Evolutionary conservation across 2,888 invertebrate species (phyloP), one percentile per base, ranked within the genome.

Genomic region (Caenorhabditis macrosperma): DNA sequence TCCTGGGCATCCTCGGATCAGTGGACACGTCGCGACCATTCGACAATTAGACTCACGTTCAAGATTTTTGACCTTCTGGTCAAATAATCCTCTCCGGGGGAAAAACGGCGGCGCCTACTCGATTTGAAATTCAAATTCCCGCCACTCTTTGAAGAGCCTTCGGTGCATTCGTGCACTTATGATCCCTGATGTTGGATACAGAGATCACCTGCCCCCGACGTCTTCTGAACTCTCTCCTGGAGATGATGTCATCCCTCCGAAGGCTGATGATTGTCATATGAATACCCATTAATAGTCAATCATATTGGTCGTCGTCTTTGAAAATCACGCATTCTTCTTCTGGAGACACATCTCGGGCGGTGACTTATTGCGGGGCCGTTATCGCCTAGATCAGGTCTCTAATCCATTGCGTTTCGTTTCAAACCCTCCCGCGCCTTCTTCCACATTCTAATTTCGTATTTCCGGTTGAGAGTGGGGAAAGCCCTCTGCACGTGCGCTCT

Each of bases 1-100:
- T 68, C 44, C 55, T 26, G 22, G 15, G n/a, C 24, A 15, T 26
- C 46, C 52, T 48, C 46, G 61, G 60, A 63, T 63, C 71, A 63
- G 33, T 52, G 69, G 69, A 60, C 41, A 44, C 41, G n/a, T 33
- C n/a, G 17, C n/a, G n/a, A n/a, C 10, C 33, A 52, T 35, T 59
- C 59, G 6, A 6, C 46, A 7, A 17, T 44, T 33, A 15, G 15
- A 17, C 44, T 35, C 24, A 24, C 71, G 71, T 71, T 71, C 71
- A 50, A 61, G 61, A 71, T 72, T 72, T 48, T 57, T 72, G 72
- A 57, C 64, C 72, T 72, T 72, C 26, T 72, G 72, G 72, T 64
- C 72, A 55, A 33, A 55, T 22, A 12, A 35, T 38, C 38, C 38
- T 5, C 38, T 38, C n/a, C n/a, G n/a, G n/a, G n/a, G n/a, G n/a